Percentiles rank a stretch among this genome's conserved stretches.
Evolutionary conservation across 2,888 invertebrate species (phyloP).

Genomic region (Ganaspis brasiliensis): DNA sequence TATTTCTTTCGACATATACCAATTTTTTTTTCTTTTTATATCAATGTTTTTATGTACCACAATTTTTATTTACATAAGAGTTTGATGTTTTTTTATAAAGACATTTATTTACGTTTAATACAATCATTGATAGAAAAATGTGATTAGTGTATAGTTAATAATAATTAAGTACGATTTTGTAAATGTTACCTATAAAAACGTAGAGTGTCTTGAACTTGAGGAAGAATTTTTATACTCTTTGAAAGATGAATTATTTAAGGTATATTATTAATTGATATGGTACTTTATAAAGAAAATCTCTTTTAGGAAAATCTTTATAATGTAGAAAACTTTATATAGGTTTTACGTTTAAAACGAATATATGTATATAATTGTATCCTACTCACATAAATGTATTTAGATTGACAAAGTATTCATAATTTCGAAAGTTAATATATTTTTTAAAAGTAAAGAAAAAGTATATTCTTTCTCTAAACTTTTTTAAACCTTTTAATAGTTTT

Average conservation of each 20-base stretch:
- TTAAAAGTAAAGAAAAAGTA: background rate
- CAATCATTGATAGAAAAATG: background rate
- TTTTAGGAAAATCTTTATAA: background rate
- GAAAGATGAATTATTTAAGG: background rate
- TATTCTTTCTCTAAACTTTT: too few relatives aligned
- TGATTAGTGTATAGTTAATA: constrained; percentile 19
- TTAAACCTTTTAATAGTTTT: too few relatives aligned
- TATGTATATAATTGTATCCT: constrained; percentile 21
- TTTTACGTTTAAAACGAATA: background rate
- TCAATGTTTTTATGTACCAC: too few relatives aligned
- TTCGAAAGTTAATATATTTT: constrained; percentile 36
- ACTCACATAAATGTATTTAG: constrained; percentile 21
- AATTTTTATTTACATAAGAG: too few relatives aligned
- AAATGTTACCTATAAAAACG: constrained; percentile 12
- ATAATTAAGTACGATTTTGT: constrained; percentile 15
- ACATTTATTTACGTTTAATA: background rate
- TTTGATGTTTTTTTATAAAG: background rate
- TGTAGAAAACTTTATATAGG: background rate
- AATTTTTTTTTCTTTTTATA: background rate
- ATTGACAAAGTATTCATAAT: constrained; percentile 9
- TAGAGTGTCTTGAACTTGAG: background rate
- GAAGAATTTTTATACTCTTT: constrained; percentile 16
- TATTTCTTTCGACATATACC: too few relatives aligned
- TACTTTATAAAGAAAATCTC: background rate
- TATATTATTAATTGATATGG: background rate